phyloP scores from a whole-genome alignment of 2,888 invertebrate species.

The Caenorhabditis drosophilae region DNA sequence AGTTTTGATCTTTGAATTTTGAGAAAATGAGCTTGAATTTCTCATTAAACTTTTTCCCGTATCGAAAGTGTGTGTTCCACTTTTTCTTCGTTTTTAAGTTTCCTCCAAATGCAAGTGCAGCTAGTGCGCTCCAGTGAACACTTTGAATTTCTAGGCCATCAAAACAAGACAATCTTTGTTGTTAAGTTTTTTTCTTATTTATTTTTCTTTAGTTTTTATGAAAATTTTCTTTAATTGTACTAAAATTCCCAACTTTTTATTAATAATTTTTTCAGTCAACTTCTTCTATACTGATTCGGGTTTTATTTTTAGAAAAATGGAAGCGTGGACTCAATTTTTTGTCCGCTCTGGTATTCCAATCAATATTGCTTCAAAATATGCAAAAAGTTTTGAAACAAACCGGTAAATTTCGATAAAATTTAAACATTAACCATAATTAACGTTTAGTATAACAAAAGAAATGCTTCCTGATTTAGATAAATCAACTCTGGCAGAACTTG shows the following conservation, averaged over 20 bases:
- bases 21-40: no score
- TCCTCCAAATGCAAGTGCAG: no score
- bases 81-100: no score
- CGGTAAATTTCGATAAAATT: constrained; percentile 11
- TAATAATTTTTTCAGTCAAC: background rate
- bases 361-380: constrained; percentile 35
- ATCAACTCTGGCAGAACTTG: constrained; percentile 47
- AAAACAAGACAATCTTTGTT: no score
- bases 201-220: background rate
- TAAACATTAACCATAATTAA: background rate
- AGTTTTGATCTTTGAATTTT: no score
- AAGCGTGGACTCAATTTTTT: constrained; percentile 44
- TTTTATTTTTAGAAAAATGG: no score
- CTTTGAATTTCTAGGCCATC: no score
- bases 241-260: background rate
- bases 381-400: constrained; percentile 31
- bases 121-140: no score
- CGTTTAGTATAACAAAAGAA: constrained; percentile 46
- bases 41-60: no score
- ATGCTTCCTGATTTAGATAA: constrained; percentile 55
- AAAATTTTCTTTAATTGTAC: no score
- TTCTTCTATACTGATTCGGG: no score
- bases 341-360: constrained; percentile 46
- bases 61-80: no score
- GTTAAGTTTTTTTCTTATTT: background rate